These are phyloP conservation scores for Nysson spinosus DNA, from an alignment of 2,888 invertebrate genomes.

Conservation along the genomic window DNA sequence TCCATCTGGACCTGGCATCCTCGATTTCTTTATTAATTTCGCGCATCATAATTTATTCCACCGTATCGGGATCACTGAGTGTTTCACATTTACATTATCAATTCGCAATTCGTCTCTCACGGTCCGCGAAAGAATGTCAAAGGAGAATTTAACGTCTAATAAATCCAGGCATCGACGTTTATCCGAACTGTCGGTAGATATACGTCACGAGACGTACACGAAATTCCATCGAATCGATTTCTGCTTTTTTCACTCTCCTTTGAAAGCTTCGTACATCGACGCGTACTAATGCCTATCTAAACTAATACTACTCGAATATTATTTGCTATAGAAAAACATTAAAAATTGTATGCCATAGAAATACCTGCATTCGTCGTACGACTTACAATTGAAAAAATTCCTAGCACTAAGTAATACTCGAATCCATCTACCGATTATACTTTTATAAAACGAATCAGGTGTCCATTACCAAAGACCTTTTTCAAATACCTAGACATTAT, in stretches of 20 bases:
- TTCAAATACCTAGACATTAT: too few species aligned
- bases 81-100: too few species aligned
- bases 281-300: conserved; percentile 1
- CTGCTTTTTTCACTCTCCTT: conserved; percentile 16
- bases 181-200: conserved; percentile 14
- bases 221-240: conserved; percentile 39
- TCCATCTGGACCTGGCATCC: neutral
- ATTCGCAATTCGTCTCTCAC: neutral
- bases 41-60: neutral
- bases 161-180: conserved; percentile 26
- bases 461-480: too few species aligned
- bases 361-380: too few species aligned
- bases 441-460: too few species aligned
- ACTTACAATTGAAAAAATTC: too few species aligned
- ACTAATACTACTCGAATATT: too few species aligned
- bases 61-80: neutral
- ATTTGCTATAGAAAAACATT: too few species aligned
- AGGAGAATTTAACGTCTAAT: conserved; percentile 3
- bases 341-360: too few species aligned
- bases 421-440: too few species aligned
- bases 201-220: conserved; percentile 18
- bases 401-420: too few species aligned
- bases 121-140: neutral
- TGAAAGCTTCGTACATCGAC: too few species aligned
- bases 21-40: neutral